These are phyloP conservation scores for Nothoprocta pentlandii DNA, from an alignment of 2,113 vertebrate genomes.

Conservation along the genomic window DNA sequence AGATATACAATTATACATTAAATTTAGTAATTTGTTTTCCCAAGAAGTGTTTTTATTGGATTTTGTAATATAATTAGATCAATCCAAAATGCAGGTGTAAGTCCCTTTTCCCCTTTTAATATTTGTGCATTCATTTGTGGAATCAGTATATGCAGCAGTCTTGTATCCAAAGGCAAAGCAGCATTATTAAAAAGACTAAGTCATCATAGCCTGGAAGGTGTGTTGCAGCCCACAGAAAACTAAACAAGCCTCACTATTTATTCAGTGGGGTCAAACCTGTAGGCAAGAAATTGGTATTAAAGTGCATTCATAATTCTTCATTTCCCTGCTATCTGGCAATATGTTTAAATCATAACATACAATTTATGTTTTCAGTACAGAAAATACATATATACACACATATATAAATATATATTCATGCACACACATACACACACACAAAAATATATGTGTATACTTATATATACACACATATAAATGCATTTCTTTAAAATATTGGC, in stretches of 20 bases:
- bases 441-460: background rate
- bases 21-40: background rate
- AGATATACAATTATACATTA: background rate
- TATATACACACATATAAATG: background rate
- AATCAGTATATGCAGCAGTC: background rate
- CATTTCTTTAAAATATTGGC: background rate
- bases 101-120: constrained; percentile 50
- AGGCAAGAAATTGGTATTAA: background rate
- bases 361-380: background rate
- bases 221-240: constrained; percentile 39
- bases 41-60: background rate
- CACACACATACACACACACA: too few species aligned
- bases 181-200: constrained; percentile 62
- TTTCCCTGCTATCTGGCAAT: background rate
- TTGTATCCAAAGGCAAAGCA: constrained; percentile 59
- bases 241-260: constrained; percentile 23
- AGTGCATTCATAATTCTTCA: background rate
- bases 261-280: constrained; percentile 1
- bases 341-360: background rate
- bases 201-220: constrained; percentile 13
- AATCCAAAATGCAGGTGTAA: constrained; percentile 42
- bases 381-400: rapidly evolving
- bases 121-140: constrained; percentile 30
- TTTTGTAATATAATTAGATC: constrained; percentile 5
- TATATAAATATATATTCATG: background rate